Conservation (phyloP, 1,140 invertebrate species). For the Nephila pilipes region DNA sequence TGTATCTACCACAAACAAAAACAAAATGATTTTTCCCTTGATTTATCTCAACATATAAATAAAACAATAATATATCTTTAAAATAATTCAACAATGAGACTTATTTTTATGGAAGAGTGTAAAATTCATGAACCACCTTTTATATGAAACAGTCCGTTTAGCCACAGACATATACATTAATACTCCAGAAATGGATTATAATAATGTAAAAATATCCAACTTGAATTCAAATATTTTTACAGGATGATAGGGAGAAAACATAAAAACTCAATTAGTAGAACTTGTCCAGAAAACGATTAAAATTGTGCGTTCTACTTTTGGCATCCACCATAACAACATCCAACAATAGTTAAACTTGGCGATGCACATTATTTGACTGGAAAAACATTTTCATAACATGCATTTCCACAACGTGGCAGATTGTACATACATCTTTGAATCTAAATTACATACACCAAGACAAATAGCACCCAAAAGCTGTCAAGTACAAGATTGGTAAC, state of each 20-base stretch:
- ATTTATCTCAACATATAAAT: constrained; percentile 61
- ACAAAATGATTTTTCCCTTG: neutral
- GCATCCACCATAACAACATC: constrained; percentile 75
- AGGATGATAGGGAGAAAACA: constrained; percentile 41
- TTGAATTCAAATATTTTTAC: constrained; percentile 60
- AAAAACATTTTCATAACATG: constrained; percentile 59
- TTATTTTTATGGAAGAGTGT: constrained; percentile 53
- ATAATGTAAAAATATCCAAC: constrained; percentile 72
- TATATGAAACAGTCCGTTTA: constrained; percentile 46
- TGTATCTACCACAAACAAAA: constrained; percentile 40
- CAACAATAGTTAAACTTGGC: constrained; percentile 75
- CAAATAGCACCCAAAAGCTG: constrained; percentile 68
- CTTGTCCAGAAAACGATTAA: constrained; percentile 77
- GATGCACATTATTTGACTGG: constrained; percentile 72
- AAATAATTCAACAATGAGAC: constrained; percentile 57
- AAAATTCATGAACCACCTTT: constrained; percentile 34
- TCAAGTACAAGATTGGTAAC: neutral
- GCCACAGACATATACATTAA: constrained; percentile 54
- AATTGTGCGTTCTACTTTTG: constrained; percentile 77
- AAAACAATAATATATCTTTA: constrained; percentile 73
- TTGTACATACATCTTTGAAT: constrained; percentile 56
- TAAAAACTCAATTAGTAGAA: constrained; percentile 76
- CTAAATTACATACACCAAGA: constrained; percentile 39
- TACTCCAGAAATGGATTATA: constrained; percentile 35
- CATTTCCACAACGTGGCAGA: constrained; percentile 64